Percentiles rank a stretch among this genome's conserved stretches.
Conservation (phyloP, 1,140 invertebrate species). For the Rhyzopertha dominica region DNA sequence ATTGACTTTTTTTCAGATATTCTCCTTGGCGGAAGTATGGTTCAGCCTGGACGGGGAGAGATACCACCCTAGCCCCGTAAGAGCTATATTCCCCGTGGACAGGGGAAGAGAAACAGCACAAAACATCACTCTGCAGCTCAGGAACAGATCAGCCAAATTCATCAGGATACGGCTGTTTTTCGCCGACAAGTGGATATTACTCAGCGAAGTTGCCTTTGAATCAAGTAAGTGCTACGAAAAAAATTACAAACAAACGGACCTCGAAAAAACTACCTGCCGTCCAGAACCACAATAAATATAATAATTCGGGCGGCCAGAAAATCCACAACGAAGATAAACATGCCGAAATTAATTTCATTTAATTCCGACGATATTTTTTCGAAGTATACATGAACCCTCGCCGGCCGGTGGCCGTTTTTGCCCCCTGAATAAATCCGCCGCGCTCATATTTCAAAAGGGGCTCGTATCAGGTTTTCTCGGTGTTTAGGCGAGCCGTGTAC, state of each 20-base stretch:
- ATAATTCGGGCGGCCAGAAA: too few relatives aligned
- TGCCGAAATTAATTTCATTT: too few relatives aligned
- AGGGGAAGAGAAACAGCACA: constrained; percentile 71
- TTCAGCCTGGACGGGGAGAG: constrained; percentile 75
- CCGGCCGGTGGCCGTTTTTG: too few relatives aligned
- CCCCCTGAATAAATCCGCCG: too few relatives aligned
- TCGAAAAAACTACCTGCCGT: constrained; percentile 5
- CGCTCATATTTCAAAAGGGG: too few relatives aligned
- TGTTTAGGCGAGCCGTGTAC: too few relatives aligned
- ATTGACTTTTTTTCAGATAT: constrained; percentile 53
- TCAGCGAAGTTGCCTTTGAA: constrained; percentile 80
- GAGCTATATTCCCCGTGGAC: constrained; percentile 67
- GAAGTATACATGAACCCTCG: too few relatives aligned
- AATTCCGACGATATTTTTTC: too few relatives aligned
- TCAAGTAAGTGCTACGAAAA: constrained; percentile 55
- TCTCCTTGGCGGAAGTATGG: constrained; percentile 63
- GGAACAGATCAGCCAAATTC: constrained; percentile 69
- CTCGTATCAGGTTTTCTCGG: too few relatives aligned
- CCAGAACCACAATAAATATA: too few relatives aligned
- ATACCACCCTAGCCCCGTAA: constrained; percentile 57
- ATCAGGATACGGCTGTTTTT: constrained; percentile 78
- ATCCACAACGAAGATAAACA: too few relatives aligned
- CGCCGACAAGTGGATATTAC: constrained; percentile 77
- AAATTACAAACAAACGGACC: constrained; percentile 10
- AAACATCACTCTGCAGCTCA: constrained; percentile 74